phyloP scores from a whole-genome alignment of 2,113 vertebrate genomes.

The Tupaia tana region DNA sequence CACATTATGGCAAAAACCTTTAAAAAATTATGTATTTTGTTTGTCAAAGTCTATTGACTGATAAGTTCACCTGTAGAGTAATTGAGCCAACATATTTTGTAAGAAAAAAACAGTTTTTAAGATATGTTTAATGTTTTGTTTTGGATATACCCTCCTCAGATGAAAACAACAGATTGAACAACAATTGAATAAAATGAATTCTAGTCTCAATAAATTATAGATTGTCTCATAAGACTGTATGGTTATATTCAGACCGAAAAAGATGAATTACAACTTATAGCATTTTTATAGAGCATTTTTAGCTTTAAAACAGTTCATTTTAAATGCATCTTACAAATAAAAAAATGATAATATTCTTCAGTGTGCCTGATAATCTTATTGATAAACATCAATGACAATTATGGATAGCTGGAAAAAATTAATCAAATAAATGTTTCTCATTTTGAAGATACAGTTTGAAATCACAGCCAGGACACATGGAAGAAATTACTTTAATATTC shows the following conservation, averaged over 20 bases:
- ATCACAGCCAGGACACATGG: background rate
- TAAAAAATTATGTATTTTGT: too few relatives aligned
- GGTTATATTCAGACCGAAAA: background rate
- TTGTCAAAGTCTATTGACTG: background rate
- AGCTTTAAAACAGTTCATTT: background rate
- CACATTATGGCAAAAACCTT: too few relatives aligned
- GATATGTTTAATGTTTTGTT: background rate
- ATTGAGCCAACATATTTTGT: background rate
- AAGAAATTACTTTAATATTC: background rate
- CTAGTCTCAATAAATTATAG: background rate
- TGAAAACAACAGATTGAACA: background rate
- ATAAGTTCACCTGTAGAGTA: background rate
- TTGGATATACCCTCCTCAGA: background rate
- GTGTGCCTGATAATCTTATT: background rate
- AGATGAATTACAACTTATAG: background rate
- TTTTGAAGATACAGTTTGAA: background rate
- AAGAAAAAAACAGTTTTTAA: background rate
- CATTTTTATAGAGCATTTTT: background rate
- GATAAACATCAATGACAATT: background rate
- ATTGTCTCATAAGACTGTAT: background rate
- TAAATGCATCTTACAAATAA: background rate
- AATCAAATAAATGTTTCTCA: background rate
- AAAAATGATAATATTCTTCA: background rate
- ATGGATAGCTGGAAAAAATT: background rate
- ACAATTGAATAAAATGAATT: background rate